Conservation (phyloP, 2,888 invertebrate genomes). For the Disparrhopalites patrizii region DNA sequence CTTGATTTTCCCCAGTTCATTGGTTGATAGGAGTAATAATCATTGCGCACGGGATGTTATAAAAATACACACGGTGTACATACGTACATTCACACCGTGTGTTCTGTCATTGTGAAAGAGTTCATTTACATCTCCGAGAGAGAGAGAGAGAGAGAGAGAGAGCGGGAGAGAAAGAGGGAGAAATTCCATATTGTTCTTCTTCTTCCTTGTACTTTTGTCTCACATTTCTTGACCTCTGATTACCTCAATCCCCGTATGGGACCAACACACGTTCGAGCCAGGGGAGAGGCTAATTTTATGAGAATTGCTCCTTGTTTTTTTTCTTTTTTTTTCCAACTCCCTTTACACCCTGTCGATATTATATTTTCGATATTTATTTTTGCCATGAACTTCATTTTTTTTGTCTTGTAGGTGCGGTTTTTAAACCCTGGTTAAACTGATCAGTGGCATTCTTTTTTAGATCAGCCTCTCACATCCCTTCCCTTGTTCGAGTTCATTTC, state of each 20-base stretch:
- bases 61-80: no score
- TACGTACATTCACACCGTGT: no score
- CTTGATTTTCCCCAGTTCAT: neutral
- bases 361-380: conserved; percentile 5
- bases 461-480: no score
- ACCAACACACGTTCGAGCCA: neutral
- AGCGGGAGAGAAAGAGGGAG: no score
- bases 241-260: neutral
- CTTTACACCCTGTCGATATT: neutral
- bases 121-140: conserved; percentile 8
- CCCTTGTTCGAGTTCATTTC: conserved; percentile 1
- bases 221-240: conserved; percentile 1
- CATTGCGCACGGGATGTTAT: no score
- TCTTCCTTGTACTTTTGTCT: neutral
- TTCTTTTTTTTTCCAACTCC: neutral
- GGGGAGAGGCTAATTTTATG: neutral
- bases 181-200: no score
- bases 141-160: no score
- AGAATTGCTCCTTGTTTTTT: neutral
- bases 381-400: conserved; percentile 8
- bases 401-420: no score
- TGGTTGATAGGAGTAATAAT: conserved; percentile 3
- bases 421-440: no score
- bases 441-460: no score
- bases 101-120: neutral